These are phyloP conservation scores for Poicephalus meyeri DNA, from an alignment of 2,113 vertebrate genomes.

Conservation along the genomic window DNA sequence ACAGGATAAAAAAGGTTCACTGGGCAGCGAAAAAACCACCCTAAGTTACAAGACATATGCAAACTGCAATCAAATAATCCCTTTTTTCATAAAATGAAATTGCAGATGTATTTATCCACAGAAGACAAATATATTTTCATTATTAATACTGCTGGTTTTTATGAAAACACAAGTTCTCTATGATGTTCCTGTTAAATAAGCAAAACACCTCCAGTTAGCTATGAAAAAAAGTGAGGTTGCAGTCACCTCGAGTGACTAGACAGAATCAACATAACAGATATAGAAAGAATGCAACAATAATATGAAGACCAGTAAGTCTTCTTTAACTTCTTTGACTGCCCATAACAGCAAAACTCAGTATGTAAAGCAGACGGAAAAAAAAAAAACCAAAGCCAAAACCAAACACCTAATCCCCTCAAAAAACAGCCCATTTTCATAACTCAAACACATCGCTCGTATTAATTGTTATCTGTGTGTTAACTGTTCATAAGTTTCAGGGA, in stretches of 20 bases:
- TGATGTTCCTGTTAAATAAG: background rate
- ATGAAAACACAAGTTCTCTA: background rate
- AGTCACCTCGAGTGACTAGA: background rate
- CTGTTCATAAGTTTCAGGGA: fast-evolving
- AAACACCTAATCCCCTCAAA: fast-evolving
- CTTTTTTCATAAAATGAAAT: background rate
- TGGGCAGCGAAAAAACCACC: background rate
- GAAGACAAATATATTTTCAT: background rate
- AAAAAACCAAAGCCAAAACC: background rate
- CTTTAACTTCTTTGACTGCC: background rate
- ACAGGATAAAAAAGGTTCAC: background rate
- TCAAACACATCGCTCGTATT: background rate
- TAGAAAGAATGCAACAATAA: background rate
- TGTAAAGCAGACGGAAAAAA: background rate
- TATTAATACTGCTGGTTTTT: background rate
- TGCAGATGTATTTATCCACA: background rate
- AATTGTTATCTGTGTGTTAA: background rate
- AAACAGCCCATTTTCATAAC: background rate
- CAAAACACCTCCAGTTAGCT: background rate
- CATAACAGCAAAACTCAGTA: background rate
- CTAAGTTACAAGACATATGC: background rate
- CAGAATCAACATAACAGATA: background rate
- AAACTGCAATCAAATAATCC: background rate
- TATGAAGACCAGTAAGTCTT: background rate
- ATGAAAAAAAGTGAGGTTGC: background rate